phyloP scores from a whole-genome alignment of 2,113 vertebrate species.

The Marmota monax region DNA sequence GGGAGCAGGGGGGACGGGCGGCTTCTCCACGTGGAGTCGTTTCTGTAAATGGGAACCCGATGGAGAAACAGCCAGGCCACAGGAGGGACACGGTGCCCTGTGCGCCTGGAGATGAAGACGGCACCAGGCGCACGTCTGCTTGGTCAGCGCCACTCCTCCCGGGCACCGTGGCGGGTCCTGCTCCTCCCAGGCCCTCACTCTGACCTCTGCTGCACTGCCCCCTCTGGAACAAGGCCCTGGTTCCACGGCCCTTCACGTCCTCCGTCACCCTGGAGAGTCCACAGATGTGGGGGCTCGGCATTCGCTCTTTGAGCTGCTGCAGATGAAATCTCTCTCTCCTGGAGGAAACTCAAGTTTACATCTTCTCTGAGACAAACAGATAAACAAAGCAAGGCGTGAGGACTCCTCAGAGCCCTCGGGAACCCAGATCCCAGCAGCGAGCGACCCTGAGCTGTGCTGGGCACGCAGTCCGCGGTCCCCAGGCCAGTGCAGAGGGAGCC shows the following conservation, averaged over 20 bases:
- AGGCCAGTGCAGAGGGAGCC: too few species aligned
- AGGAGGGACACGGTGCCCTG: not conserved
- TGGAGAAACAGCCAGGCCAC: not conserved
- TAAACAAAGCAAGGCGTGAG: not conserved
- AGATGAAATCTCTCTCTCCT: conserved; percentile 26
- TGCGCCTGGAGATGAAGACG: too few species aligned
- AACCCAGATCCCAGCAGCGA: not conserved
- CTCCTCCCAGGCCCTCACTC: not conserved
- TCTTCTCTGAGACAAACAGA: conserved; percentile 43
- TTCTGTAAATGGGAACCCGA: not conserved
- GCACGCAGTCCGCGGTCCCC: not conserved
- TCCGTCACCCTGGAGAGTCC: not conserved
- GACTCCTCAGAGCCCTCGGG: not conserved
- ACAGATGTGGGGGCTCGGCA: not conserved
- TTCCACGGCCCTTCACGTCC: not conserved
- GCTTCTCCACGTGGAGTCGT: not conserved
- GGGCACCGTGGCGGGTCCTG: too few species aligned
- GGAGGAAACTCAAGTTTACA: conserved; percentile 29
- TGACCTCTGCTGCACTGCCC: not conserved
- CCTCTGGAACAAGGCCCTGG: not conserved
- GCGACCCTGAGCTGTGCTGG: not conserved
- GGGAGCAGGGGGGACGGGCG: not conserved
- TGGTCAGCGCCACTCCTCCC: too few species aligned
- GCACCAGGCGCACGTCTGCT: too few species aligned
- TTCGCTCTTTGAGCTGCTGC: conserved; percentile 7